Evolutionary conservation across 2,113 vertebrate species (phyloP), one percentile per base, ranked within the genome.

Genomic region (Galbula dea): DNA sequence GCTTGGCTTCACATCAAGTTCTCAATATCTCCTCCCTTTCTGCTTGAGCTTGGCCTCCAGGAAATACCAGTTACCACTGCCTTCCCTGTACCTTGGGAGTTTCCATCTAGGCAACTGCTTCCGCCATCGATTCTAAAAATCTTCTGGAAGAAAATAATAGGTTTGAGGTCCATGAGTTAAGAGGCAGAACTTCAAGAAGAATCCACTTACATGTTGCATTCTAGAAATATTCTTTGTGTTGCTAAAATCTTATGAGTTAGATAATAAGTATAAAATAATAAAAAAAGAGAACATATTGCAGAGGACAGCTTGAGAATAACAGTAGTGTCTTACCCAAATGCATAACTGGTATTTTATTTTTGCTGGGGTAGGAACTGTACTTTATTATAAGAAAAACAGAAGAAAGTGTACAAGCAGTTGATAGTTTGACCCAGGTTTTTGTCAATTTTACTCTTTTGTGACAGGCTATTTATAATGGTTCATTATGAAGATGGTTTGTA

Each of bases 51-150:
- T 77, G 51, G 78, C 46, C 67, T 91, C 67, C 87, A 94, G 91
- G 75, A 96, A 96, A 83, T 92, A 48, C 46, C 89, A 57, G 30
- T 85, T 83, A 46, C 61, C 66, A 22, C 37, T 73, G 69, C 78
- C 62, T 95, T 65, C 58, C 23, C 48, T 59, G 2, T 41, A 16
- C 15, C 68, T 46, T 54, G 57, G 48, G 39, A 81, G 23, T 49
- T 88, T 76, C 63, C 59, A 59, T 39, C 23, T 67, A 63, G 58
- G 37, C 37, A 75, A 32, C 61, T 65, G 4, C 63, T 82, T 76
- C 63, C 30, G 57, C 32, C 15, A 6, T 43, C 30, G n/a, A 32
- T 63, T 77, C 32, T 76, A 51, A 83, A 92, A 82, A 21, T n/a
- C 32, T 71, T 80, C 59, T 66, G 41, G 45, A 61, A 62, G 22